These are phyloP conservation scores for Plusia festucae DNA, from an alignment of 2,888 invertebrate species.

Conservation along the genomic window DNA sequence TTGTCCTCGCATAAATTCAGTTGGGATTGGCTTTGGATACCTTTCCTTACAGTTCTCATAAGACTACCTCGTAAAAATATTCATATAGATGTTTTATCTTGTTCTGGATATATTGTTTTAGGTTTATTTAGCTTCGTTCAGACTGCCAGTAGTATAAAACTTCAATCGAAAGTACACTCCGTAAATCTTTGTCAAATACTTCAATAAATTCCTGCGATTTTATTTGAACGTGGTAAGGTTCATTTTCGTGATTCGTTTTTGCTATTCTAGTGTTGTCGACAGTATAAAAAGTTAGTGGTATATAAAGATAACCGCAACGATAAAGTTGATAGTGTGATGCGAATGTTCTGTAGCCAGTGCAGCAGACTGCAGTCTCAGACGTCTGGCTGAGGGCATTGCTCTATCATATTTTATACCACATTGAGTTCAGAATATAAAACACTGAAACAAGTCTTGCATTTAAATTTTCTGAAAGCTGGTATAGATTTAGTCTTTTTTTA, in stretches of 20 bases:
- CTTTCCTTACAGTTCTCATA: too few species aligned
- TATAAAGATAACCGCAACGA: slow-evolving; percentile 16
- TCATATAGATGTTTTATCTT: neutral
- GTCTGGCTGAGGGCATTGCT: slow-evolving; percentile 47
- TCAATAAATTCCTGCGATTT: neutral
- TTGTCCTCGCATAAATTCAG: neutral
- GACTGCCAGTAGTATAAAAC: neutral
- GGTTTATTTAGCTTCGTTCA: neutral
- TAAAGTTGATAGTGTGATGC: slow-evolving; percentile 30
- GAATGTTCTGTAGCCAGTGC: slow-evolving; percentile 19
- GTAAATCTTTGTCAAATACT: too few species aligned
- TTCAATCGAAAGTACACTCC: neutral
- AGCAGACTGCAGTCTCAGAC: slow-evolving; percentile 29
- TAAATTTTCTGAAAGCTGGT: slow-evolving; percentile 20
- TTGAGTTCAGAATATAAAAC: slow-evolving; percentile 25
- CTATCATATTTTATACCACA: slow-evolving; percentile 36
- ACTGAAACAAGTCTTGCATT: slow-evolving; percentile 28
- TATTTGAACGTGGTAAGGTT: neutral
- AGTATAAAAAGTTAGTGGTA: slow-evolving; percentile 2
- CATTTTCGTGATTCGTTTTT: neutral
- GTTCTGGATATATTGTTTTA: neutral
- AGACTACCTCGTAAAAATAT: too few species aligned
- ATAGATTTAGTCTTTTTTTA: slow-evolving; percentile 10
- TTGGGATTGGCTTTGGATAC: too few species aligned
- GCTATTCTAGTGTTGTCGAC: neutral